A percentile compares a stretch with the other conserved stretches of the same genome.
These are phyloP conservation scores for Hyperoplus immaculatus DNA, from an alignment of 2,797 vertebrate species.

Conservation along the genomic window DNA sequence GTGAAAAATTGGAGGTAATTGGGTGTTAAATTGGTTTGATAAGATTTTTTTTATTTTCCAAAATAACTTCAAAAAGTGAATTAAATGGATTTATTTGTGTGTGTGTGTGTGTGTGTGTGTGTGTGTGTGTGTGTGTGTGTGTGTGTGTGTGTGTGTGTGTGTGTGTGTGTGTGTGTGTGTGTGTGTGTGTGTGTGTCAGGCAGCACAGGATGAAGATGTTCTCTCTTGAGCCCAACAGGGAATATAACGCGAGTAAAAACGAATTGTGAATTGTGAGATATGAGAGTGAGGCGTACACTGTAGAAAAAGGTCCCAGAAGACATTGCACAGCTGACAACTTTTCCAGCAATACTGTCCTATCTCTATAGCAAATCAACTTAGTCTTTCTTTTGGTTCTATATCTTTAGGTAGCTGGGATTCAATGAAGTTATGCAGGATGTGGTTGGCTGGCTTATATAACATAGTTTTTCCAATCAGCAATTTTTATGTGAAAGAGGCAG, in stretches of 20 bases:
- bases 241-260: not conserved
- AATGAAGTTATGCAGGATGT: not conserved
- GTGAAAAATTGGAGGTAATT: not conserved
- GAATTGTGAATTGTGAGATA: too few species aligned
- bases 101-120: not conserved
- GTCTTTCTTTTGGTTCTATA: too few species aligned
- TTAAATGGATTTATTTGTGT: not conserved
- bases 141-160: too few species aligned
- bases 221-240: not conserved
- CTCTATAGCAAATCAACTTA: not conserved
- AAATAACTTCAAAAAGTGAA: not conserved
- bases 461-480: not conserved
- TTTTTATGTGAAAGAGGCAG: not conserved
- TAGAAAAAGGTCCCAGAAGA: not conserved
- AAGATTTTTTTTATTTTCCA: not conserved
- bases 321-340: not conserved
- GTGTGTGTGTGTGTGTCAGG: not conserved
- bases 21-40: not conserved
- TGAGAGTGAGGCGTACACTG: too few species aligned
- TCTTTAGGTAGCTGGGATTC: not conserved
- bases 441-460: not conserved
- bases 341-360: not conserved
- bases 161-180: too few species aligned
- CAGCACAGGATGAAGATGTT: not conserved
- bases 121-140: too few species aligned